Conservation (phyloP, 2,797 vertebrate genomes). For the Xiphorhynchus erythropygius region DNA sequence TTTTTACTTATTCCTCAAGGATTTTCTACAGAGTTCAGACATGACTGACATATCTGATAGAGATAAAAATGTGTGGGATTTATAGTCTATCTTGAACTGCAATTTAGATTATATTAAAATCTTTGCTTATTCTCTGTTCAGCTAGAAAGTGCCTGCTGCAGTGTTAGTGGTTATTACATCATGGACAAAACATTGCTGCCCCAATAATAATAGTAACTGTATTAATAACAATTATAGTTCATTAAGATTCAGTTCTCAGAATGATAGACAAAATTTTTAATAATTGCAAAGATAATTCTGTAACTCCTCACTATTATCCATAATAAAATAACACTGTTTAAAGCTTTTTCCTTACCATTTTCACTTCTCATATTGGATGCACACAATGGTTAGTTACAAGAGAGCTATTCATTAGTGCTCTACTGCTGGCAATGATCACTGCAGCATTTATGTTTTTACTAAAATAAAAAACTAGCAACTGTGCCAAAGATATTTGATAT, state of each 20-base stretch:
- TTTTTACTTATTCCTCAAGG: not conserved
- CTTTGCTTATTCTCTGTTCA: not conserved
- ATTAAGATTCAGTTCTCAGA: not conserved
- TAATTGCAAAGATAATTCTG: not conserved
- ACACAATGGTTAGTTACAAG: not conserved
- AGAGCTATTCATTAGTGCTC: constrained; percentile 34
- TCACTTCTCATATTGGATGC: constrained; percentile 1
- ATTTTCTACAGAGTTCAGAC: not conserved
- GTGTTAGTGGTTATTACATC: not conserved
- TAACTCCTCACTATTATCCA: not conserved
- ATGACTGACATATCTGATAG: not conserved
- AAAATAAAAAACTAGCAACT: constrained; percentile 52
- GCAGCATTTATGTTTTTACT: constrained; percentile 41
- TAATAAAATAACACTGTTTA: not conserved
- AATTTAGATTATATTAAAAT: constrained; percentile 1
- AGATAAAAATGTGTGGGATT: not conserved
- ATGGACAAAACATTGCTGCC: not conserved
- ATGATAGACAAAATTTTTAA: not conserved
- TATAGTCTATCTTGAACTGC: not conserved
- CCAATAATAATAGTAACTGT: not conserved
- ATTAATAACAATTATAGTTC: not conserved
- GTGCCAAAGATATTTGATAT: not conserved
- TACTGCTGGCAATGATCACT: constrained; percentile 11
- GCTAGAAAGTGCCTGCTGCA: not conserved
- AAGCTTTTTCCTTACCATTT: not conserved